Conservation (phyloP, 2,888 invertebrate species). For the Cryptus armator region DNA sequence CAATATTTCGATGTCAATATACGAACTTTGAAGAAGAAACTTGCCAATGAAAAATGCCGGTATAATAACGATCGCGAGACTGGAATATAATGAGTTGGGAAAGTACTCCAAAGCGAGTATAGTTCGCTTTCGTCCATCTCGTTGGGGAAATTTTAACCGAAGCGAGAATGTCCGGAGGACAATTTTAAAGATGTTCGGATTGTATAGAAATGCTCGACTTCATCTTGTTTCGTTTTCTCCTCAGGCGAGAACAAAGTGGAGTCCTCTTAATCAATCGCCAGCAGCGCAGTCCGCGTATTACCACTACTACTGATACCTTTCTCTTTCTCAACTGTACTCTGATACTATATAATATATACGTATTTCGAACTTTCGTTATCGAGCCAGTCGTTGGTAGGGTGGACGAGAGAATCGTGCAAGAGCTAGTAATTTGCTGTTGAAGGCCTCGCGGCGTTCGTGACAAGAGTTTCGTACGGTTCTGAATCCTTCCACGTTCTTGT, state of each 20-base stretch:
- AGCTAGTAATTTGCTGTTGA: slow-evolving; percentile 61
- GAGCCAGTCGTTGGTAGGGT: slow-evolving; percentile 36
- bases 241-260: slow-evolving; percentile 51
- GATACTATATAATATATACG: slow-evolving; percentile 42
- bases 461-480: slow-evolving; percentile 50
- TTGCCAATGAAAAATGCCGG: slow-evolving; percentile 9
- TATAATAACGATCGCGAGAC: slow-evolving; percentile 24
- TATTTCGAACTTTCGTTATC: slow-evolving; percentile 18
- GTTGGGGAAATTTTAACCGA: slow-evolving; percentile 36
- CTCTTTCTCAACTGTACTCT: slow-evolving; percentile 34
- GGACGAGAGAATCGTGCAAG: slow-evolving; percentile 54
- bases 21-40: neutral
- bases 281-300: slow-evolving; percentile 28
- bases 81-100: slow-evolving; percentile 26
- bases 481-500: slow-evolving; percentile 41
- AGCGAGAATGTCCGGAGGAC: slow-evolving; percentile 55
- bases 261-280: slow-evolving; percentile 64
- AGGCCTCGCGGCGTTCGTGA: slow-evolving; percentile 57
- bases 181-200: slow-evolving; percentile 40
- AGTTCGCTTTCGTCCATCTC: neutral
- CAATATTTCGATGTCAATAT: neutral
- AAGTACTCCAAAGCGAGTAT: slow-evolving; percentile 9
- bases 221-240: slow-evolving; percentile 47
- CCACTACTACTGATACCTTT: neutral
- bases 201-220: slow-evolving; percentile 14